Evolutionary conservation across 2,113 vertebrate species (phyloP), one percentile per base, ranked within the genome.

Genomic region (Oceanodroma tethys): DNA sequence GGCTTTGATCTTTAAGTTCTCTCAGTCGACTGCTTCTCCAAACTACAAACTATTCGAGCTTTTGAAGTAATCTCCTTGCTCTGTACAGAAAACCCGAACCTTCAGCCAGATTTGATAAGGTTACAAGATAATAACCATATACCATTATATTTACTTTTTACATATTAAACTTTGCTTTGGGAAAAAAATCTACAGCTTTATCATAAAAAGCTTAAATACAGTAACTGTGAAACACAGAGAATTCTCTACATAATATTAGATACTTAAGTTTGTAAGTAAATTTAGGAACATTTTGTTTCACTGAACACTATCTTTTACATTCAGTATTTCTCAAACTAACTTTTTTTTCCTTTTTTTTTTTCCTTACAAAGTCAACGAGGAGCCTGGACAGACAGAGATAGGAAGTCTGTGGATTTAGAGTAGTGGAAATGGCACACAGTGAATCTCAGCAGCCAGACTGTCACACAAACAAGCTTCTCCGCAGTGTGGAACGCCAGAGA

Each of bases 1-100:
- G 91, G 50, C 97, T 98, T 98, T 98, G 97, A 98, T 97, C 95
- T 97, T 95, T 89, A 97, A 96, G 95, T 96, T 95, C 96, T 95
- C 86, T 97, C 96, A 97, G 97, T 96, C 96, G 96, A 98, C 96
- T 98, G 97, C 95, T 95, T 97, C 96, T 95, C 82, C 92, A 92
- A 91, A 83, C 96, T 98, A 96, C 85, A 97, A 96, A 97, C 94
- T 96, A 92, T 95, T 95, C 5, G 11, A 93, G 97, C 97, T 97
- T 98, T 97, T 98, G 96, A 98, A 97, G 96, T 98, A 96, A 97
- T 97, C 97, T 96, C 88, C 93, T 96, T 89, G 60, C 75, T 97
- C 93, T 92, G 79, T 86, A 91, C 67, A 96, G 88, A 95, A 96
- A 97, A 94, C 52, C 89, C 93, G 91, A 97, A 91, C 87, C 80